Conservation (phyloP, 2,797 vertebrate species). For the Gastrophryne carolinensis region DNA sequence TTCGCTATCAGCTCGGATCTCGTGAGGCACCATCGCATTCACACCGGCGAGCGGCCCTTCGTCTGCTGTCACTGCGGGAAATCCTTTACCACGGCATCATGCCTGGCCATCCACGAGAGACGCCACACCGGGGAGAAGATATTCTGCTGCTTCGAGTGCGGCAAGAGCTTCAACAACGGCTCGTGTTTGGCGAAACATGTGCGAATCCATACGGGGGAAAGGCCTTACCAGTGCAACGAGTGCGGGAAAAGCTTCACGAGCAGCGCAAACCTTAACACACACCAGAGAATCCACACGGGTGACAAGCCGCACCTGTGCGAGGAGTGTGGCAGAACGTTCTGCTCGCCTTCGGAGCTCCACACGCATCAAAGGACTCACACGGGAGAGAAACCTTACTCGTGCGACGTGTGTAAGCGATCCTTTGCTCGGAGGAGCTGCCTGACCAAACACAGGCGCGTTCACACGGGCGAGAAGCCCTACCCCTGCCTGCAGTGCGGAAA, state of each 20-base stretch:
- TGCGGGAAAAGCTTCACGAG: no score
- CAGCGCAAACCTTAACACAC: no score
- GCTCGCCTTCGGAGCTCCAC: no score
- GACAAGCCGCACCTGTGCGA: no score
- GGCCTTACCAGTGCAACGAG: no score
- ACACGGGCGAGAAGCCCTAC: background rate
- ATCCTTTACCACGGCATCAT: constrained; percentile 53
- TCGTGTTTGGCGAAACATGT: no score
- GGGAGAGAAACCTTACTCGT: background rate
- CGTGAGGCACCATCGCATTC: constrained; percentile 57
- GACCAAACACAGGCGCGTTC: background rate
- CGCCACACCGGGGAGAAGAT: no score
- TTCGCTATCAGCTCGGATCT: constrained; percentile 59
- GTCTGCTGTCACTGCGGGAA: constrained; percentile 57
- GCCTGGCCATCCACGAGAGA: constrained; percentile 55
- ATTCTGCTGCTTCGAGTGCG: constrained; percentile 56
- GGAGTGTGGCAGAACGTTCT: no score
- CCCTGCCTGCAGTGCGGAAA: background rate
- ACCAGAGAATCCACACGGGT: no score
- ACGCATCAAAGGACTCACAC: background rate
- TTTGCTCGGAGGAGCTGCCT: background rate
- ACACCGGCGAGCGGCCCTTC: constrained; percentile 56
- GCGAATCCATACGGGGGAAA: no score
- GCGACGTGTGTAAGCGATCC: background rate
- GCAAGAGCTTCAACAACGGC: constrained; percentile 61